phyloP scores from a whole-genome alignment of 2,888 invertebrate genomes.

The Drosophila gaucha region DNA sequence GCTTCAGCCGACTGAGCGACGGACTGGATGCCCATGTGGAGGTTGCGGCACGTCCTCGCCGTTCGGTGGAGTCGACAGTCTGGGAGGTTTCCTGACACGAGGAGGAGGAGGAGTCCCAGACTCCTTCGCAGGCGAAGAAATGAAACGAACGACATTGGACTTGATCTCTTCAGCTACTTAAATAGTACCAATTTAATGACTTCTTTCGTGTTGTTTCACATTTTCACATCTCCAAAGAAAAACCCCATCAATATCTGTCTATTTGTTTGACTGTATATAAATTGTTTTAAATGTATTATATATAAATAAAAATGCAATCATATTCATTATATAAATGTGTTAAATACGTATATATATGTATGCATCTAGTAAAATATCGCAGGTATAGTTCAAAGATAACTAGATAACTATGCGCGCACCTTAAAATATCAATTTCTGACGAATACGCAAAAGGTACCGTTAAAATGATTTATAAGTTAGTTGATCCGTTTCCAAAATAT shows the following conservation, averaged over 20 bases:
- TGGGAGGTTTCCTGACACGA: constrained; percentile 86
- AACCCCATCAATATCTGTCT: neutral
- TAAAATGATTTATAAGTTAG: too few species aligned
- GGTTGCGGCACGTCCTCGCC: constrained; percentile 86
- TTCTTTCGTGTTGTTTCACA: neutral
- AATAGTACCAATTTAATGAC: neutral
- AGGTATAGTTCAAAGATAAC: too few species aligned
- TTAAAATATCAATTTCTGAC: too few species aligned
- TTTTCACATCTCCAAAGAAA: neutral
- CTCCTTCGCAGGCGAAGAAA: constrained; percentile 24
- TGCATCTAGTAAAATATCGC: too few species aligned
- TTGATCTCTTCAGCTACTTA: constrained; percentile 11
- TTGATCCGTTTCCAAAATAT: too few species aligned
- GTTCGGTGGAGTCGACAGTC: constrained; percentile 86
- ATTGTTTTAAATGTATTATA: constrained; percentile 15
- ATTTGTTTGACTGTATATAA: constrained; percentile 32
- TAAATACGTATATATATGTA: too few species aligned
- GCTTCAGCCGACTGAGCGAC: constrained; percentile 90
- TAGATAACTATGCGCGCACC: too few species aligned
- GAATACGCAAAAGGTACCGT: too few species aligned
- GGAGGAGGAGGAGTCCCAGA: constrained; percentile 66
- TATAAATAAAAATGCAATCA: constrained; percentile 9
- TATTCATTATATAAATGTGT: neutral
- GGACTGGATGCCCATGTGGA: constrained; percentile 91
- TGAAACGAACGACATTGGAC: constrained; percentile 22